Conservation (phyloP, 2,113 vertebrate species). For the Piaya cayana region DNA sequence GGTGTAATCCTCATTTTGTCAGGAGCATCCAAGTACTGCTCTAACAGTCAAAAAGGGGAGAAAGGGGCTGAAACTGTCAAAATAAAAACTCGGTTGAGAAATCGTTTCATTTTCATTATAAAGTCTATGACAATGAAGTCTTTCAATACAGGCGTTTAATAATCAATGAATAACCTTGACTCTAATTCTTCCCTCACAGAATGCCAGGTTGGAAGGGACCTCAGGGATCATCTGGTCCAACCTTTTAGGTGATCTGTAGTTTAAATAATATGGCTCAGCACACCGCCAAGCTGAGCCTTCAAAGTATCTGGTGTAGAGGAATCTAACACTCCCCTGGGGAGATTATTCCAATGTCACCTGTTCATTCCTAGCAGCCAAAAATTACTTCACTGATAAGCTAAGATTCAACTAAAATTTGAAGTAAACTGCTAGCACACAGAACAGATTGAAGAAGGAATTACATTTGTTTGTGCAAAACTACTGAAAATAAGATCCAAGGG, state of each 20-base stretch:
- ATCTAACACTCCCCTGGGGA: no score
- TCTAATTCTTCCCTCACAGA: accelerated
- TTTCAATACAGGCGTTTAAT: not conserved
- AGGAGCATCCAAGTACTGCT: not conserved
- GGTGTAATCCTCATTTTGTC: not conserved
- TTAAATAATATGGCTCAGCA: no score
- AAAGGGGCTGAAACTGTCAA: not conserved
- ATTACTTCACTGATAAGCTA: not conserved
- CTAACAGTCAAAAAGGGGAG: not conserved
- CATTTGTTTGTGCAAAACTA: not conserved
- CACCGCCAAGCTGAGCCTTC: no score
- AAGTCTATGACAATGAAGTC: not conserved
- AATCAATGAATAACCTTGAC: not conserved
- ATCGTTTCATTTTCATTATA: not conserved
- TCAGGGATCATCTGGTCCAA: no score
- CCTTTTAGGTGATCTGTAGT: no score
- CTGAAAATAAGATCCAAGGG: not conserved
- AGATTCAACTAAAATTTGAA: not conserved
- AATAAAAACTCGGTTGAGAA: not conserved
- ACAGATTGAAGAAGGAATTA: not conserved
- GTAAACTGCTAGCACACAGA: not conserved
- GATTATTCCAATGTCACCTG: not conserved
- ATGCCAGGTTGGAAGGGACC: no score
- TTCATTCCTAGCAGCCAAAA: not conserved
- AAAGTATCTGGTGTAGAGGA: no score